Base-by-base conservation (phyloP, 1,140 invertebrate genomes). In the Samia ricini region DNA sequence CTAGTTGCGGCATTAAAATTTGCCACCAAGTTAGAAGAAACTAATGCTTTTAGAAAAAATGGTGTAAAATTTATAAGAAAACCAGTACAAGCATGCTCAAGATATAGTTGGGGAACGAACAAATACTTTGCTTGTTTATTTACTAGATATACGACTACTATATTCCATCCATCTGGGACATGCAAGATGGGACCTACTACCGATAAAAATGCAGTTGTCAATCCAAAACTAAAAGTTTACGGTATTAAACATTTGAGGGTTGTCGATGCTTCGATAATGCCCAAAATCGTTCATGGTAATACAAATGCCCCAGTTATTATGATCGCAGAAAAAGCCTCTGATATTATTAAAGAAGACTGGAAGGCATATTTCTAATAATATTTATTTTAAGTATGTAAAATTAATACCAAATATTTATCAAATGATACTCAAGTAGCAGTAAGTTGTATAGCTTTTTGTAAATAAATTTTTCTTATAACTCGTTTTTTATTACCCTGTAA, bases 111-210 rank as follows among this genome's bases (percentile, higher is more conserved):
- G 76, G 92, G 92, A 65, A 92, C 92, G 0, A 91, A 93, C 71
- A 88, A 88, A 21, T 97, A 96, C 74, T 95, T 94, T 91, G 92
- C 92, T 23, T 97, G 96, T 81, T 92, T 93, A 56, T 88, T 93
- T 0, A 85, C 92, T 21, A 91, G 92, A 61, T 92, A 95, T 22
- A 94, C 95, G 0, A 90, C 93, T n/a, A 95, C 93, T 1, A 93
- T 96, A 26, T 95, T 94, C 74, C 95, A 97, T 79, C 94, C 94
- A 26, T 92, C 93, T 0, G 95, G 96, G 0, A 97, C 96, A 0
- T 95, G 94, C 72, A 96, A 95, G 82, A 97, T 97, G 96, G 96
- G 95, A 0, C 92, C 93, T 0, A 60, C 69, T 12, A 82, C 68
- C 0, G 95, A 96, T 81, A 83, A 91, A 2, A 85, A 88, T 0